Evolutionary conservation across 2,888 invertebrate species (phyloP).

Genomic region (Metellina segmentata): DNA sequence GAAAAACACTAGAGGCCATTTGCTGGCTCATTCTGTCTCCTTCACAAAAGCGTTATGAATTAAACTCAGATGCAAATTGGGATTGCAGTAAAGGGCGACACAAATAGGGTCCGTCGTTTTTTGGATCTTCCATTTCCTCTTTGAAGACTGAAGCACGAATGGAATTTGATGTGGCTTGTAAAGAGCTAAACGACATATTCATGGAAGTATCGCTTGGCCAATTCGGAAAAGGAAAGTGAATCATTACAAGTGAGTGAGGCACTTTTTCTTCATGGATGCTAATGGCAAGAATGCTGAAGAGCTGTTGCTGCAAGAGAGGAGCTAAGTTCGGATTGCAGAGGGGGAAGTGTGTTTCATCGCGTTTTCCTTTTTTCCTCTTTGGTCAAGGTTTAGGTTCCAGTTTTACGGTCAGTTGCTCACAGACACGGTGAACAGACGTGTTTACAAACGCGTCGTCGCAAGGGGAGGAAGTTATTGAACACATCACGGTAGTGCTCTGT

Average conservation of each 20-base stretch:
- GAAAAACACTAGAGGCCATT: background rate
- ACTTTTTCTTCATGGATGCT: background rate
- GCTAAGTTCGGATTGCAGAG: slow-evolving; percentile 1
- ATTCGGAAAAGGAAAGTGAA: background rate
- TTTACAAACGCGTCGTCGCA: background rate
- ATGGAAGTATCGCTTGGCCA: background rate
- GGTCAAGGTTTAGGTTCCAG: slow-evolving; percentile 31
- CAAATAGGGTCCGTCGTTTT: too few species aligned
- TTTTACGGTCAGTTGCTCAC: slow-evolving; percentile 25
- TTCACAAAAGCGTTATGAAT: too few species aligned
- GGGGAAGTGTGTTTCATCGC: background rate
- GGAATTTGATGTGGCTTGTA: background rate
- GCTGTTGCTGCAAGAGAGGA: background rate
- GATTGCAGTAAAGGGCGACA: too few species aligned
- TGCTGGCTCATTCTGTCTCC: too few species aligned
- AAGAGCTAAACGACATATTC: too few species aligned
- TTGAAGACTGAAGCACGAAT: background rate
- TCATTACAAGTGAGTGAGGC: background rate
- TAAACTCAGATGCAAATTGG: too few species aligned
- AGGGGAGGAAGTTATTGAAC: background rate
- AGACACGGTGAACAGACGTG: slow-evolving; percentile 1
- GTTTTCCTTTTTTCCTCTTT: background rate
- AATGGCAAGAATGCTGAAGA: background rate
- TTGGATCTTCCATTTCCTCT: background rate
- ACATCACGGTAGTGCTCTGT: background rate